Conservation (phyloP, 2,797 vertebrate species). For the Lagodon rhomboides region DNA sequence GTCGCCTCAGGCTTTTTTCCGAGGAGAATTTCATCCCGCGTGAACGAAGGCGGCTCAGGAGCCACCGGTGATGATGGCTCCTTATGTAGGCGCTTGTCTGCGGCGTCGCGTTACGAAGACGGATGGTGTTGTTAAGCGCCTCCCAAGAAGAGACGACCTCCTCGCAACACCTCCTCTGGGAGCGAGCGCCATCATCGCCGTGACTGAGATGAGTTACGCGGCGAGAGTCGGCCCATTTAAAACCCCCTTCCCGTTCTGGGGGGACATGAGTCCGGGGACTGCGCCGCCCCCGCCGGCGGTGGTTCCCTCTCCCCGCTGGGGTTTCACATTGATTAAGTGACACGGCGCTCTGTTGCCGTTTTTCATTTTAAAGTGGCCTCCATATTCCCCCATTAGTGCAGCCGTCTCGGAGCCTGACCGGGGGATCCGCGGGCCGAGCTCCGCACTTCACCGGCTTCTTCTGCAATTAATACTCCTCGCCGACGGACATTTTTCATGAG, state of each 20-base stretch:
- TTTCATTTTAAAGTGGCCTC: constrained; percentile 83
- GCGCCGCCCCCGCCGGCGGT: constrained; percentile 48
- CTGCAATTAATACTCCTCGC: constrained; percentile 63
- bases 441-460: constrained; percentile 40
- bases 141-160: constrained; percentile 68
- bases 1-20: constrained; percentile 33
- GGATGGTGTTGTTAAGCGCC: constrained; percentile 76
- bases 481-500: constrained; percentile 58
- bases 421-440: constrained; percentile 16
- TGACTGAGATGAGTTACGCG: constrained; percentile 66
- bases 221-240: constrained; percentile 64
- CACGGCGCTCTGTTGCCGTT: constrained; percentile 70
- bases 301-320: constrained; percentile 52
- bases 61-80: constrained; percentile 62
- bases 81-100: constrained; percentile 56
- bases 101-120: constrained; percentile 70
- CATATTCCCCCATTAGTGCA: constrained; percentile 75
- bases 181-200: constrained; percentile 58
- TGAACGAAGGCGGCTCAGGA: constrained; percentile 46
- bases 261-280: constrained; percentile 68
- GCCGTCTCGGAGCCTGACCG: constrained; percentile 46
- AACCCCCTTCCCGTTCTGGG: constrained; percentile 50
- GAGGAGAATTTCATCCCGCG: constrained; percentile 36
- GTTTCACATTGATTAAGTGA: constrained; percentile 85
- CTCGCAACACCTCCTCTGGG: constrained; percentile 51